Conservation (phyloP, 2,888 invertebrate genomes). For the Andrena haemorrhoa region DNA sequence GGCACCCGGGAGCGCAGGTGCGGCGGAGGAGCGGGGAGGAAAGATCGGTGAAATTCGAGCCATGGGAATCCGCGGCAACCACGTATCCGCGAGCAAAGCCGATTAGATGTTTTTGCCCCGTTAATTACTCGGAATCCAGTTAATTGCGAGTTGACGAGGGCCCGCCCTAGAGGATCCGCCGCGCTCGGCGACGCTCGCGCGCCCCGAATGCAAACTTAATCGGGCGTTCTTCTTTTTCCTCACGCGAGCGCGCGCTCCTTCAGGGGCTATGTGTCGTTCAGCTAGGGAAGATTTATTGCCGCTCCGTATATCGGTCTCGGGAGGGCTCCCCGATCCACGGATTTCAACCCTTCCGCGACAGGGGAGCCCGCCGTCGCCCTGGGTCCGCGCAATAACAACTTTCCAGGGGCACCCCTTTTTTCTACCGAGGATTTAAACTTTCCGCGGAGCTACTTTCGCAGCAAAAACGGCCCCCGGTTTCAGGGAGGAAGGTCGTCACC, state of each 20-base stretch:
- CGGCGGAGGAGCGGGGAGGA: conserved; percentile 13
- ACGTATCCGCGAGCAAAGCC: conserved; percentile 20
- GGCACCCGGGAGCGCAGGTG: conserved; percentile 55
- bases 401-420: conserved; percentile 60
- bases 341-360: conserved; percentile 33
- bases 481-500: conserved; percentile 57
- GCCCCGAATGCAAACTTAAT: conserved; percentile 11
- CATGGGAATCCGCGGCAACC: conserved; percentile 26
- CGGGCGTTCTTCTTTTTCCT: background rate
- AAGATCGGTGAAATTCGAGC: conserved; percentile 54
- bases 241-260: background rate
- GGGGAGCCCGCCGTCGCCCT: conserved; percentile 1
- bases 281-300: conserved; percentile 27
- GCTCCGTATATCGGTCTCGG: conserved; percentile 26
- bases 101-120: conserved; percentile 43
- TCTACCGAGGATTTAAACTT: conserved; percentile 67
- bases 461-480: conserved; percentile 55
- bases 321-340: conserved; percentile 30
- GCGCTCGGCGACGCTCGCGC: background rate
- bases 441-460: conserved; percentile 60
- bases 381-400: conserved; percentile 66
- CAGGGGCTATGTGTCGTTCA: background rate
- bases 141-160: conserved; percentile 51
- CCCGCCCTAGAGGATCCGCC: background rate
- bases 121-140: conserved; percentile 49